Evolutionary conservation across 2,888 invertebrate genomes (phyloP).

Genomic region (Eurois occulta): DNA sequence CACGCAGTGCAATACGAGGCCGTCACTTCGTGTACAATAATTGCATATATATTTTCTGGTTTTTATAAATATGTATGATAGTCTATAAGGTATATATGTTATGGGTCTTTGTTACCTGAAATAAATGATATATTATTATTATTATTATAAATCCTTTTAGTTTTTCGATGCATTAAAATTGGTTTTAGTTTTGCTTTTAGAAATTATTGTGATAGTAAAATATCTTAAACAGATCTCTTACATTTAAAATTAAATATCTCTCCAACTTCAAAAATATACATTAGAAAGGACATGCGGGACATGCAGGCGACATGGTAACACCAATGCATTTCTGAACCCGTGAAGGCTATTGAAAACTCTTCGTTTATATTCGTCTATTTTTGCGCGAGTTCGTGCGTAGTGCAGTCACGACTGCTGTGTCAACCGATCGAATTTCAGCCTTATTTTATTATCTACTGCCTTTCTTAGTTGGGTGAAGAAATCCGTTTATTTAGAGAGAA

Average conservation of each 20-base stretch:
- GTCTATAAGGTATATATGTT: too few species aligned
- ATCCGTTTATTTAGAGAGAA: background rate
- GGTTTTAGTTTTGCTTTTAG: background rate
- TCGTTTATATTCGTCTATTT: slow-evolving; percentile 60
- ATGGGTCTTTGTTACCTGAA: too few species aligned
- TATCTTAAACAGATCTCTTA: background rate
- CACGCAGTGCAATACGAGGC: too few species aligned
- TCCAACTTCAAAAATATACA: slow-evolving; percentile 19
- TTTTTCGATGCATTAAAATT: background rate
- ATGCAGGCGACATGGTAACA: slow-evolving; percentile 24
- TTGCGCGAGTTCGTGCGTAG: slow-evolving; percentile 51
- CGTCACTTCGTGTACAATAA: too few species aligned
- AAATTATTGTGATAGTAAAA: background rate
- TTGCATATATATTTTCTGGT: too few species aligned
- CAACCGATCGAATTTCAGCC: slow-evolving; percentile 45
- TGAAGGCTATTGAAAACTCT: slow-evolving; percentile 50
- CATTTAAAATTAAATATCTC: slow-evolving; percentile 9
- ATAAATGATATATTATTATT: too few species aligned
- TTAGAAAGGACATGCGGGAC: slow-evolving; percentile 45
- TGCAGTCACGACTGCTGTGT: slow-evolving; percentile 55
- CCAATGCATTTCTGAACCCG: slow-evolving; percentile 43
- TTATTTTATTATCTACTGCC: slow-evolving; percentile 42
- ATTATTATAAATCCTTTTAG: background rate
- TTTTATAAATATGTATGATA: too few species aligned
- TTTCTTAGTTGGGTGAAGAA: background rate